These are phyloP conservation scores for Unio pictorum DNA, from an alignment of 2,888 invertebrate genomes.

Conservation along the genomic window DNA sequence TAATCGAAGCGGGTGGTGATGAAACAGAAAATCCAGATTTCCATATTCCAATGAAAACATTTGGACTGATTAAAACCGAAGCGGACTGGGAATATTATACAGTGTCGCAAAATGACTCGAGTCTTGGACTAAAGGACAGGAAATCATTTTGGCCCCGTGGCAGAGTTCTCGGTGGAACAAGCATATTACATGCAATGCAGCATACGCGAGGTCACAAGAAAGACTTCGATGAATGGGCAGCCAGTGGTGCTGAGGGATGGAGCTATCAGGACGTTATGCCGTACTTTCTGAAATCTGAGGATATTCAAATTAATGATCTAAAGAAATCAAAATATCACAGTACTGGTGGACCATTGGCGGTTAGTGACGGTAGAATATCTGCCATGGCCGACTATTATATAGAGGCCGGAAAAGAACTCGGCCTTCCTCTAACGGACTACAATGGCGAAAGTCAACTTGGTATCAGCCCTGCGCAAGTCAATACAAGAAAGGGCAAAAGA, in stretches of 20 bases:
- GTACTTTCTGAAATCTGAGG: constrained; percentile 33
- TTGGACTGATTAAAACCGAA: constrained; percentile 22
- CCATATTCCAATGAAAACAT: constrained; percentile 19
- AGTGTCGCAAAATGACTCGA: constrained; percentile 23
- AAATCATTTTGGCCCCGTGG: constrained; percentile 16
- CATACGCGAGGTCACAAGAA: constrained; percentile 15
- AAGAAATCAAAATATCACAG: constrained; percentile 27
- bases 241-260: constrained; percentile 23
- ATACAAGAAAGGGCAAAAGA: constrained; percentile 19
- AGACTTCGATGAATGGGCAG: constrained; percentile 20
- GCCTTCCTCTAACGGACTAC: constrained; percentile 24
- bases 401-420: constrained; percentile 25
- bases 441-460: constrained; percentile 24
- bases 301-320: constrained; percentile 21
- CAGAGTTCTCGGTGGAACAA: constrained; percentile 18
- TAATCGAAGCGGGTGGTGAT: constrained; percentile 30
- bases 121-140: constrained; percentile 16
- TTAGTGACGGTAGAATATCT: constrained; percentile 21
- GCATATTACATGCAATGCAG: constrained; percentile 12
- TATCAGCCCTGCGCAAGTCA: constrained; percentile 22
- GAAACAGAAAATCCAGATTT: constrained; percentile 19
- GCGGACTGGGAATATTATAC: constrained; percentile 33
- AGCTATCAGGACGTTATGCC: constrained; percentile 29
- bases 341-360: constrained; percentile 24
- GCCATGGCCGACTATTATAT: constrained; percentile 19